A percentile compares a stretch with the other conserved stretches of the same genome.
phyloP scores from a whole-genome alignment of 2,888 invertebrate genomes.

The Lydus trimaculatus region DNA sequence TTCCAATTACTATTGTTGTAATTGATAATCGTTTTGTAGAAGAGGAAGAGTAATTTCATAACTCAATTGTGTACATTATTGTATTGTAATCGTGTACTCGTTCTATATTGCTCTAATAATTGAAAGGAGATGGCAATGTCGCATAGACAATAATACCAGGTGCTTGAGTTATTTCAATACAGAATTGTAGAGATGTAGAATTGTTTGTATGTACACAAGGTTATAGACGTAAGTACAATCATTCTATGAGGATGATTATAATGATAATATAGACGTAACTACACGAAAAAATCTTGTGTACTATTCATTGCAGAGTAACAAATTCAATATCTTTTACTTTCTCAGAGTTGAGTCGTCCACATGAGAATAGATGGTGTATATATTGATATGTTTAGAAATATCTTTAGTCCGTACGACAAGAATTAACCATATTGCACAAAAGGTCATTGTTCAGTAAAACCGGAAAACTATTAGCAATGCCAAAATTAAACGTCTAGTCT shows the following conservation, averaged over 20 bases:
- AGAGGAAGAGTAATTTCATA: constrained; percentile 19
- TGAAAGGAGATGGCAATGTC: constrained; percentile 34
- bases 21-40: constrained; percentile 18
- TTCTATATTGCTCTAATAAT: constrained; percentile 35
- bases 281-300: no score
- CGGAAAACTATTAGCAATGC: neutral
- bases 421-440: neutral
- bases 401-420: no score
- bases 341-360: no score
- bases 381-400: no score
- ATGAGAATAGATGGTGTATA: no score
- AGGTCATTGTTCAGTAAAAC: neutral
- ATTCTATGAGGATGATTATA: no score
- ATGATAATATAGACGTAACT: no score
- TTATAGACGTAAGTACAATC: neutral
- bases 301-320: no score
- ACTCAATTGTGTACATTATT: constrained; percentile 34
- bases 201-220: neutral
- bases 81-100: constrained; percentile 36
- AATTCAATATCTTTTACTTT: no score
- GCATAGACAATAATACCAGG: constrained; percentile 37
- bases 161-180: constrained; percentile 27
- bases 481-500: neutral
- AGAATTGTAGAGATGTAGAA: constrained; percentile 14
- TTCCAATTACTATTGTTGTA: constrained; percentile 7